These are phyloP conservation scores for Aphelocoma coerulescens DNA, from an alignment of 2,113 vertebrate genomes.

Conservation along the genomic window DNA sequence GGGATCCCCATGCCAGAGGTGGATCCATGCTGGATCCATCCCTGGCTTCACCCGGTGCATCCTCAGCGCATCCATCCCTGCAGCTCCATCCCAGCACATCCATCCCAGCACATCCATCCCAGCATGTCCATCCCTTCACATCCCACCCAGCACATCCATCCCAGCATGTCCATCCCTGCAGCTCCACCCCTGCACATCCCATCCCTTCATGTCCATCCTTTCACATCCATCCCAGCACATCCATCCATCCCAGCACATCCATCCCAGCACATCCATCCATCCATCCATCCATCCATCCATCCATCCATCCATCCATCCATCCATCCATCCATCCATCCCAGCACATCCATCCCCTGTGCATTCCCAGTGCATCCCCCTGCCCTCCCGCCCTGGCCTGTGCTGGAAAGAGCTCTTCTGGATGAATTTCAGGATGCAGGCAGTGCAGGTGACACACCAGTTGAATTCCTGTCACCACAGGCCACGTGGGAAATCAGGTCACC, in stretches of 20 bases:
- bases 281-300: not conserved
- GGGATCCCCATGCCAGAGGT: rapidly evolving
- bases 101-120: not conserved
- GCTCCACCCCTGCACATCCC: not conserved
- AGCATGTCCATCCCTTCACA: not conserved
- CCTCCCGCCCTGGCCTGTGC: not conserved
- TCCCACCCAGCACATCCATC: not conserved
- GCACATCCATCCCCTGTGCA: not conserved
- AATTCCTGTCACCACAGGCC: not conserved
- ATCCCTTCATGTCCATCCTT: not conserved
- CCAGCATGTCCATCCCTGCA: too few species aligned
- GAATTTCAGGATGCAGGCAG: not conserved
- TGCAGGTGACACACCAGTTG: not conserved
- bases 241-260: too few species aligned
- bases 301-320: not conserved
- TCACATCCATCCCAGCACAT: not conserved
- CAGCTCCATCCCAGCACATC: not conserved
- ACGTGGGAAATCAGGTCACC: not conserved
- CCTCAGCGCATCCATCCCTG: not conserved
- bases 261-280: not conserved
- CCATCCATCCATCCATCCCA: not conserved
- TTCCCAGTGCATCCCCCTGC: not conserved
- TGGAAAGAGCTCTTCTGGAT: not conserved
- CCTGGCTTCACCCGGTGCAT: rapidly evolving
- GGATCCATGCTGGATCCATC: not conserved